A percentile compares a stretch with the other conserved stretches of the same genome.
These are phyloP conservation scores for Psittacus erithacus DNA, from an alignment of 2,113 vertebrate species.

Conservation along the genomic window DNA sequence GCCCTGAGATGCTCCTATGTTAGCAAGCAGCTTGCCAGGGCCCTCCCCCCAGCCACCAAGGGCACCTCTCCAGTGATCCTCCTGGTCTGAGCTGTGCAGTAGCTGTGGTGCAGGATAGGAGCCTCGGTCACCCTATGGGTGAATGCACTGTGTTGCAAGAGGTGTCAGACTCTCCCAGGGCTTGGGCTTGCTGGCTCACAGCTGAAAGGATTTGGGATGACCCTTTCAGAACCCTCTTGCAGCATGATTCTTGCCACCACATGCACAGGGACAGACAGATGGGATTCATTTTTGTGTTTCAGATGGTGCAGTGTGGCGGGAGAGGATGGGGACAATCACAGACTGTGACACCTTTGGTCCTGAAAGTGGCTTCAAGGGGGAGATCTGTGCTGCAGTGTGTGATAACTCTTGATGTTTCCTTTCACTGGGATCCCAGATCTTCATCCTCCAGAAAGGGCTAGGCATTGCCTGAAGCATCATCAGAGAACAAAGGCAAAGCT, in stretches of 20 bases:
- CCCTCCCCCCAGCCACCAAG: neutral
- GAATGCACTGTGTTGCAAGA: neutral
- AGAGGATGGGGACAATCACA: accelerated
- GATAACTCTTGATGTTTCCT: neutral
- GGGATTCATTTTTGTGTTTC: neutral
- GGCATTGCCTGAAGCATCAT: conserved; percentile 52
- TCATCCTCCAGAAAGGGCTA: conserved; percentile 43
- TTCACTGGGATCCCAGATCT: conserved; percentile 29
- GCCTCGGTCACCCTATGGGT: neutral
- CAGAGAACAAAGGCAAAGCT: conserved; percentile 59
- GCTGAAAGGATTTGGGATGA: neutral
- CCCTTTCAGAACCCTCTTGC: neutral
- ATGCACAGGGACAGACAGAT: neutral
- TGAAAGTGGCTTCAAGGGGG: neutral
- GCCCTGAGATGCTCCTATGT: accelerated
- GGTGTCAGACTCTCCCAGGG: neutral
- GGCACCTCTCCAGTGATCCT: neutral
- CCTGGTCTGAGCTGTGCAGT: neutral
- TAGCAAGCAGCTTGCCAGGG: accelerated
- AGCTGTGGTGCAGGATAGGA: neutral
- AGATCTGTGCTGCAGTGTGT: accelerated
- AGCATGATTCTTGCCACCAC: accelerated
- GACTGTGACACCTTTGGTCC: neutral
- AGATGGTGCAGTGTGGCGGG: neutral
- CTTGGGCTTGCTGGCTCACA: neutral